Base-by-base conservation (phyloP, 1,140 invertebrate genomes). In the Temnothorax curvispinosus region DNA sequence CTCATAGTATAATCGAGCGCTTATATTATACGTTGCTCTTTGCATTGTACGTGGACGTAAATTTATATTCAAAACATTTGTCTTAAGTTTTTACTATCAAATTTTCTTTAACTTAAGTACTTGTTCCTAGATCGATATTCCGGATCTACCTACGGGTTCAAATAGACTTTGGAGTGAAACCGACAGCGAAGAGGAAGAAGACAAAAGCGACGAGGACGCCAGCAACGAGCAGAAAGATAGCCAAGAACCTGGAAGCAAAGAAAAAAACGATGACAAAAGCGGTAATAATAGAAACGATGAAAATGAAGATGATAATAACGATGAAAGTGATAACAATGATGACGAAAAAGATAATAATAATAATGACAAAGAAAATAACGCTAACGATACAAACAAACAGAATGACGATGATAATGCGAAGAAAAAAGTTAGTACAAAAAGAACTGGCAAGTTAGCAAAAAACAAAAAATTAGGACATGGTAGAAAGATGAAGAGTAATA, bases 171-270 rank as follows among this genome's bases (percentile, higher is more conserved):
- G 58, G 18, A 0, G 18, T 3, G 0, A 0, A 11, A 3, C 0
- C 27, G 58, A 35, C 0, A 6, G 21, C 1, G 2, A 11, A 0
- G 38, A 38, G 38, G 38, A 38, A 15, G 72, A 9, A 78, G 50
- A 78, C 1, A 41, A 64, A 0, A 0, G 0, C 0, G 60, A 62
- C 60, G 13, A 35, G 8, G 82, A 60, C 27, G 0, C 27, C 27
- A 88, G 87, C 18, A 71, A 72, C 6, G 85, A 88, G 44, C 72
- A 56, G 52, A 6, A 60, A 8, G 81, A 58, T 21, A 88, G 67
- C 3, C 87, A 85, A 27, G 74, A 88, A 15, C 35, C 41, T 32
- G 87, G 74, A n/a, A 89, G 65, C 35, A 65, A 80, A 27, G 75
- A 15, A 6, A 1, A 54, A 27, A 50, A 58, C 0, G n/a, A 76